Conservation (phyloP, 2,888 invertebrate species). For the Cephus spinipes region DNA sequence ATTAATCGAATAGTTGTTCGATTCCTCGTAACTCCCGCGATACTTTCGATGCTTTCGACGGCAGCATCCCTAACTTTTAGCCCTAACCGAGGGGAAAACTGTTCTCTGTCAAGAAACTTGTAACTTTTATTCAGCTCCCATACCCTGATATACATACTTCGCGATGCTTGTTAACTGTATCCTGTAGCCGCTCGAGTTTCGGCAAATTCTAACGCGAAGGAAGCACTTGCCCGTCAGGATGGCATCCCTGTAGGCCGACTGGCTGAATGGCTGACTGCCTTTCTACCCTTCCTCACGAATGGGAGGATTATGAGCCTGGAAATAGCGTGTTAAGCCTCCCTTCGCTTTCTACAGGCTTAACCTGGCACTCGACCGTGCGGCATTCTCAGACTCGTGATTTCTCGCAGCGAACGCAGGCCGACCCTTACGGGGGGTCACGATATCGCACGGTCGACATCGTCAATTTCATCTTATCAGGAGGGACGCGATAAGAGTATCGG, state of each 20-base stretch:
- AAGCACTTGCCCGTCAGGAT: neutral
- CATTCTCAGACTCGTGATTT: neutral
- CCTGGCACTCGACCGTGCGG: neutral
- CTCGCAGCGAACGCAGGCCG: neutral
- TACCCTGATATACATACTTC: constrained; percentile 4
- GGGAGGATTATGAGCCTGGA: constrained; percentile 54
- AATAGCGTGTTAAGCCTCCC: constrained; percentile 51
- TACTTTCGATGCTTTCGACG: neutral
- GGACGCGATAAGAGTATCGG: constrained; percentile 46
- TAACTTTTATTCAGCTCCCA: constrained; percentile 6
- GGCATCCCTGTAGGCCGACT: neutral
- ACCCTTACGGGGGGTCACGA: neutral
- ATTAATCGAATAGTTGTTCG: constrained; percentile 44
- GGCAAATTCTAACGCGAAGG: neutral
- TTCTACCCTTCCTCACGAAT: neutral
- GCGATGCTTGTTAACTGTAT: constrained; percentile 12
- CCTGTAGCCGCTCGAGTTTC: neutral
- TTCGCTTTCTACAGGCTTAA: constrained; percentile 21
- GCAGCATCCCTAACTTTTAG: neutral
- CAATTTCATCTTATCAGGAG: constrained; percentile 46
- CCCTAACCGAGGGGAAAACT: neutral
- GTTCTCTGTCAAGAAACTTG: neutral
- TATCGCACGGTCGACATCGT: constrained; percentile 24
- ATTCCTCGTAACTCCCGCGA: neutral
- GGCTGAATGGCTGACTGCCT: neutral